These are phyloP conservation scores for Parauchenoglanis punctatus DNA, from an alignment of 2,797 vertebrate genomes.

Conservation along the genomic window DNA sequence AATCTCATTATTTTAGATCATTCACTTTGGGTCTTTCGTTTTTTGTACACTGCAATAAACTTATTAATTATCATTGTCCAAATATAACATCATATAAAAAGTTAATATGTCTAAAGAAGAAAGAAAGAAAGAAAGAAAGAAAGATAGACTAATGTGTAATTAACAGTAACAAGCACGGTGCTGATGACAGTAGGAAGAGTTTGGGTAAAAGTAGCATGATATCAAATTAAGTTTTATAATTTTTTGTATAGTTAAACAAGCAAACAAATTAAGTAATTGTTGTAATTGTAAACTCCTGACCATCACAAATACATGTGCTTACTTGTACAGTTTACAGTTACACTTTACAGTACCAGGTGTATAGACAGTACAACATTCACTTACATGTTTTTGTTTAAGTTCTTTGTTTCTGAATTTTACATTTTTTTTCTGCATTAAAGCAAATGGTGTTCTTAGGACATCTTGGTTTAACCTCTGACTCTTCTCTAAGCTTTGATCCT, in stretches of 20 bases:
- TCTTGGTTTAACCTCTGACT: not conserved
- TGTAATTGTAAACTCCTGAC: too few species aligned
- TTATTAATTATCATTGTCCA: conserved; percentile 42
- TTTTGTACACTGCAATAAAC: conserved; percentile 36
- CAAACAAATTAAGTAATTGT: not conserved
- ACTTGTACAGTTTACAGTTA: too few species aligned
- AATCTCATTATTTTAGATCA: conserved; percentile 43
- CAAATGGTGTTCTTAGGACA: not conserved
- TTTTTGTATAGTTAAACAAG: too few species aligned
- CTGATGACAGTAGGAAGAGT: not conserved
- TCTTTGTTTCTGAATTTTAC: not conserved
- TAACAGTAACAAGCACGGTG: not conserved
- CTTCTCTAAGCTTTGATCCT: not conserved
- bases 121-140: not conserved
- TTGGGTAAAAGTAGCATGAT: not conserved
- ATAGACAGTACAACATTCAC: too few species aligned
- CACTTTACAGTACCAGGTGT: too few species aligned
- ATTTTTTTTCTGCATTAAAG: not conserved
- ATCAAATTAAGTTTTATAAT: too few species aligned
- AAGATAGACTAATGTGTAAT: too few species aligned
- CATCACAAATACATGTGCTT: too few species aligned
- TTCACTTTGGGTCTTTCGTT: conserved; percentile 33
- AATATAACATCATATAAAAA: conserved; percentile 33
- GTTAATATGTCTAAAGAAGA: not conserved
- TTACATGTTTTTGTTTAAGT: not conserved